Evolutionary conservation across 2,888 invertebrate species (phyloP), one percentile per base, ranked within the genome.

Genomic region (Pegoplata infirma): DNA sequence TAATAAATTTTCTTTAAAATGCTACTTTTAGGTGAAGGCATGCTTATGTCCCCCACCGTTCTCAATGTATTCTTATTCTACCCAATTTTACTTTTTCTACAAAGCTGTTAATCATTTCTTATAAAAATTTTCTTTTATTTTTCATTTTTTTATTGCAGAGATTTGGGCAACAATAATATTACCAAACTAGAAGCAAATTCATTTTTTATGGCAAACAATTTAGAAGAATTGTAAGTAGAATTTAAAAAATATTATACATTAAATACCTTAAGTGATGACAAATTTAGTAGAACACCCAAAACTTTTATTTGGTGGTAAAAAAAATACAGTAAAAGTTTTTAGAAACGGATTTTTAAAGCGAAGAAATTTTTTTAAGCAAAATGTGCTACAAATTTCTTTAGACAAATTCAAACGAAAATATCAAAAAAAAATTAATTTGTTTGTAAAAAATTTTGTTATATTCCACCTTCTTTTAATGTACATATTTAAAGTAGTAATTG

Each of bases 161-260:
- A 96, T 90, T 91, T 96, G 88, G 93, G 94, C 82, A 92, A 93
- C 91, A 96, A 96, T 91, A 95, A 95, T 90, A 93, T 96, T 87
- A 94, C 94, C 82, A 89, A 91, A 87, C 90, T 96, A 90, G 92
- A 93, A 86, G 92, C 92, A 83, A 92, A 92, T 88, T 93, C 94
- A 84, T 93, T 96, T 89, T 91, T 90, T 83, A 91, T 92, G 84
- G 93, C 94, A 87, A 90, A 91, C 84, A 91, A 92, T 86, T 91
- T 96, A 83, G 93, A 95, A 86, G 94, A 94, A 90, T 90, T 94
- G 94, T 94, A 90, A 94, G 94, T 93, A 89, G 10, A 51, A 47
- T 23, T 21, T n/a, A 40, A n/a, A 4, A 32, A 32, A 32, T 40
- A n/a, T n/a, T 6, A 12, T 36, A 12, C 1, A n/a, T n/a, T n/a